Conservation (phyloP, 2,888 invertebrate species). For the Melanophora roralis region DNA sequence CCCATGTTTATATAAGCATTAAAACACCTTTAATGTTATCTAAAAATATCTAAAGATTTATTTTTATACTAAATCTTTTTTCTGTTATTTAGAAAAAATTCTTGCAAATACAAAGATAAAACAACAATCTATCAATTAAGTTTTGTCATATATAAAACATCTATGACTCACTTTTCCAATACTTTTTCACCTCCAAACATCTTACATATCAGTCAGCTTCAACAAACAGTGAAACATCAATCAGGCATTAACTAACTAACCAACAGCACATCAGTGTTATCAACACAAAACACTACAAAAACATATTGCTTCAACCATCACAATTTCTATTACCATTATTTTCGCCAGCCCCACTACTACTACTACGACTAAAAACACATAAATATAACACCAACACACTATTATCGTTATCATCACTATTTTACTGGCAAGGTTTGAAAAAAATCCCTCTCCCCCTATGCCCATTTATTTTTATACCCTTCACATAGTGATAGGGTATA, state of each 20-base stretch:
- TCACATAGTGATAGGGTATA: too few species aligned
- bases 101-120: too few species aligned
- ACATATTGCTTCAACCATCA: slow-evolving; percentile 12
- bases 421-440: not conserved
- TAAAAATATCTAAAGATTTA: too few species aligned
- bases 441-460: too few species aligned
- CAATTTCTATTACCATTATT: not conserved
- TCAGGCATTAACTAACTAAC: slow-evolving; percentile 14
- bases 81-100: too few species aligned
- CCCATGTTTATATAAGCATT: too few species aligned
- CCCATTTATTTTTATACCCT: too few species aligned
- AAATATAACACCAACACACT: slow-evolving; percentile 2
- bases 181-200: not conserved
- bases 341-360: not conserved
- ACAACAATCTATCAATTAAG: not conserved
- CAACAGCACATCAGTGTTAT: slow-evolving; percentile 26
- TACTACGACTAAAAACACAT: not conserved
- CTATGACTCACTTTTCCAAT: slow-evolving; percentile 6
- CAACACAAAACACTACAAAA: slow-evolving; percentile 24
- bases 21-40: too few species aligned
- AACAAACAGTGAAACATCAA: slow-evolving; percentile 8
- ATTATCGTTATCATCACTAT: slow-evolving; percentile 1
- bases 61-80: not conserved
- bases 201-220: not conserved
- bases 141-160: not conserved